Evolutionary conservation across 2,888 invertebrate species (phyloP), one percentile per base, ranked within the genome.

Genomic region (Bhutanitis thaidina): DNA sequence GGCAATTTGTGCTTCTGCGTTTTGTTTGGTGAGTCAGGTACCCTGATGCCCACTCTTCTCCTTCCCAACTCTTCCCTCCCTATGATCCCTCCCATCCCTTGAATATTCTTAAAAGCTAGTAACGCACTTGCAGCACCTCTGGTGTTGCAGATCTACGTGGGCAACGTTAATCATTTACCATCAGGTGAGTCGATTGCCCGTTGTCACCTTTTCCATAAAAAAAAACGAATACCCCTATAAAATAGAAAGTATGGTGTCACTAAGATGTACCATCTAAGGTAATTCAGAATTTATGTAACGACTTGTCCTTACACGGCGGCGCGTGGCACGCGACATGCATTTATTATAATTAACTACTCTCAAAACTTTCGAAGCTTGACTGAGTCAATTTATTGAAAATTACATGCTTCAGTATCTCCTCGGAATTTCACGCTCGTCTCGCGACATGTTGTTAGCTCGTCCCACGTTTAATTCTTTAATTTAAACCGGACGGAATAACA

Each of bases 231-330:
- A n/a, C 48, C 14, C 32, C 27, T 8, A 2, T 3, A 38, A 37
- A 12, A 29, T n/a, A 8, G 32, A n/a, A 29, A 9, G 25, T 16
- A 5, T 36, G 48, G 48, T 13, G 1, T 27, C 12, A 8, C 8
- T 48, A 41, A 8, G 29, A 1, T 14, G 30, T 10, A 13, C 37
- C 43, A 30, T 43, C 32, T 49, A 49, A 43, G 49, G 49, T 25
- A 43, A 43, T 49, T 49, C 43, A 16, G 32, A 43, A 49, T 49
- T 49, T 49, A 43, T 49, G 49, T 49, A 43, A 49, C 43, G 43
- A 13, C 49, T 38, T 43, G 49, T 49, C 49, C 49, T 43, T 49
- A 49, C 49, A 49, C n/a, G 49, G 43, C 37, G 30, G 35, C 37
- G 37, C 37, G 47, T 34, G 49, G 43, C 49, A 43, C 25, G 32